A percentile compares a stretch with the other conserved stretches of the same genome.
Conservation (phyloP, 2,888 invertebrate species). For the Chirona hameri region DNA sequence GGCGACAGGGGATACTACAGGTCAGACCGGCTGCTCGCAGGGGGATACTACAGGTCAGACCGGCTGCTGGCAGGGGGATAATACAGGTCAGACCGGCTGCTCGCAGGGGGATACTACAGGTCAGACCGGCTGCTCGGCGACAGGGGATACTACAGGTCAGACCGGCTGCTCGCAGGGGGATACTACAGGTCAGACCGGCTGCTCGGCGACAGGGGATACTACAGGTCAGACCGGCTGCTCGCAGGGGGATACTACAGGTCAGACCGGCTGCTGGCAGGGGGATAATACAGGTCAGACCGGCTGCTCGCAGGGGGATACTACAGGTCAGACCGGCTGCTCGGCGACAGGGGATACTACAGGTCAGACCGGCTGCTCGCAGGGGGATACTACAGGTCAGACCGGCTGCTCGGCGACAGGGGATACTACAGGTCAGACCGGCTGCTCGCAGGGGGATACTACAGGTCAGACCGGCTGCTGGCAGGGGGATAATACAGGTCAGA, state of each 20-base stretch:
- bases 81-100: background rate
- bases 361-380: conserved; percentile 6
- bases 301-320: conserved; percentile 8
- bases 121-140: background rate
- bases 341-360: too few species aligned
- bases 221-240: background rate
- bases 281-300: background rate
- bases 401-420: conserved; percentile 6
- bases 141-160: background rate
- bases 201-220: conserved; percentile 12
- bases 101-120: conserved; percentile 8
- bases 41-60: background rate
- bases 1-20: conserved; percentile 22
- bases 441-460: too few species aligned
- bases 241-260: background rate
- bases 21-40: background rate
- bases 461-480: background rate
- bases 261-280: conserved; percentile 5
- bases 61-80: background rate
- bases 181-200: background rate
- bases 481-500: background rate
- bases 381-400: background rate
- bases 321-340: background rate
- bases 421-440: conserved; percentile 12
- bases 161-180: conserved; percentile 6